phyloP scores from a whole-genome alignment of 2,797 vertebrate species.

The Anabacerthia variegaticeps region DNA sequence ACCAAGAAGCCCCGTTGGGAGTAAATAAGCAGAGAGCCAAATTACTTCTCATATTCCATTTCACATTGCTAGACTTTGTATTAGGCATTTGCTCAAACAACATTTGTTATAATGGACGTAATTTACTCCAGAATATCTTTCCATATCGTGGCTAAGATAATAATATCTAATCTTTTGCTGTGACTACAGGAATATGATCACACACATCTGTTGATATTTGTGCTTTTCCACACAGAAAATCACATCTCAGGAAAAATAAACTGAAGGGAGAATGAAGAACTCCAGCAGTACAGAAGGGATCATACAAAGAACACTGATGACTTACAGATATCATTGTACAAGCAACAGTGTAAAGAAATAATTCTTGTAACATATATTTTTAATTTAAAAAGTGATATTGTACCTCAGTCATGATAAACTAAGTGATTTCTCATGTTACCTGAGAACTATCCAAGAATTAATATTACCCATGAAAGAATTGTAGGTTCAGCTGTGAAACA shows the following conservation, averaged over 20 bases:
- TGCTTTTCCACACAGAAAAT: conserved; percentile 20
- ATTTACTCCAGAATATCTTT: conserved; percentile 12
- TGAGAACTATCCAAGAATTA: neutral
- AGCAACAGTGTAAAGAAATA: conserved; percentile 11
- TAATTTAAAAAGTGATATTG: conserved; percentile 46
- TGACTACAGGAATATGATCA: conserved; percentile 12
- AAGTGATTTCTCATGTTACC: conserved; percentile 26
- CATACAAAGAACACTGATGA: conserved; percentile 23
- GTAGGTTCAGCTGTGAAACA: conserved; percentile 30
- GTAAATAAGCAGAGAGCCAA: neutral
- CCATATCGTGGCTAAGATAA: neutral
- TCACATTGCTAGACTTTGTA: neutral
- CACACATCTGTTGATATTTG: neutral
- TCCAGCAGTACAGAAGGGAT: conserved; percentile 4
- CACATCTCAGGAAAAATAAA: conserved; percentile 17
- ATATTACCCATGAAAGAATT: neutral
- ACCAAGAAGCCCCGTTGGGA: neutral
- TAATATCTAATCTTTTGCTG: neutral
- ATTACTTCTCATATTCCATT: neutral
- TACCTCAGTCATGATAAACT: conserved; percentile 21
- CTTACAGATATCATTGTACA: conserved; percentile 19
- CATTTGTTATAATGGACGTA: neutral
- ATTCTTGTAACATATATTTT: conserved; percentile 41
- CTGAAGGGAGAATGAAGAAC: neutral
- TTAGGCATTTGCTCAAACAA: neutral